These are phyloP conservation scores for Coptotermes formosanus DNA, from an alignment of 1,140 invertebrate genomes.

Conservation along the genomic window DNA sequence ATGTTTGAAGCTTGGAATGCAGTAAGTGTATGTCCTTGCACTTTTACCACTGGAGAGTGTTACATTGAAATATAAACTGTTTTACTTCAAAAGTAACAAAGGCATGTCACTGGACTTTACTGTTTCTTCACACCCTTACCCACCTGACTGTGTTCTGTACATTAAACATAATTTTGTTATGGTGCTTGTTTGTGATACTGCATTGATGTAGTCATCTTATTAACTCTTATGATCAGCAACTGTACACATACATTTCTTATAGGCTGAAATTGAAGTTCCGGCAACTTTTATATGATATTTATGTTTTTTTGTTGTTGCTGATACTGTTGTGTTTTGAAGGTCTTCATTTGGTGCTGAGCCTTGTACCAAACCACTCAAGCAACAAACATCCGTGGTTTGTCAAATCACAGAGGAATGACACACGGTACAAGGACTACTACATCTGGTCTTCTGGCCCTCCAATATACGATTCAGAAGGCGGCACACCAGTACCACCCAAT, in stretches of 20 bases:
- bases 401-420: slow-evolving; percentile 44
- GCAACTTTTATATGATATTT: not conserved
- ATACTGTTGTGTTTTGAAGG: slow-evolving; percentile 41
- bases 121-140: not conserved
- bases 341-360: slow-evolving; percentile 54
- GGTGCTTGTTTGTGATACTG: not conserved
- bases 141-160: not conserved
- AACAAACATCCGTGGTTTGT: slow-evolving; percentile 54
- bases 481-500: slow-evolving; percentile 45
- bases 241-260: not conserved
- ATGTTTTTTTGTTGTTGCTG: not conserved
- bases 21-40: no score
- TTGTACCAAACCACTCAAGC: slow-evolving; percentile 57
- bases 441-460: slow-evolving; percentile 48
- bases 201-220: no score
- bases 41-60: no score
- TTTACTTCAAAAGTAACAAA: not conserved
- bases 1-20: no score
- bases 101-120: not conserved
- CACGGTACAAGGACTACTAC: slow-evolving; percentile 52
- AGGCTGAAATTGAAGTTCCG: not conserved
- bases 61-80: no score
- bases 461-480: slow-evolving; percentile 33
- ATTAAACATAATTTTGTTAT: not conserved
- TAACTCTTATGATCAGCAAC: not conserved